Evolutionary conservation across 2,797 vertebrate genomes (phyloP), one percentile per base, ranked within the genome.

Genomic region (Dipus sagitta): DNA sequence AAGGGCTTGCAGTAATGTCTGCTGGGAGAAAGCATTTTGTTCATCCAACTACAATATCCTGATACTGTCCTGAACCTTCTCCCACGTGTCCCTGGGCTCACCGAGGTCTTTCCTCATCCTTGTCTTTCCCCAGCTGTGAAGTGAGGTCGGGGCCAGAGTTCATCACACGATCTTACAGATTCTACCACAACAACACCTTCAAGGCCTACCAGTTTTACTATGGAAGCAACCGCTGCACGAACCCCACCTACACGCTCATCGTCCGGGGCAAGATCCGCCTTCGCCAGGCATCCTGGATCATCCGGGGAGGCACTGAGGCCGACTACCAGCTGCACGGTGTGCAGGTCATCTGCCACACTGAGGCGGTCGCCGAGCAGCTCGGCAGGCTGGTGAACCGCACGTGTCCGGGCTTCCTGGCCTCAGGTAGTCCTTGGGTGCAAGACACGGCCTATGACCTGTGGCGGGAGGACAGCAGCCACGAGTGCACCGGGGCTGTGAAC

Each of bases 171-270:
- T 99, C 99, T 62, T 99, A 99, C 97, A 98, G 97, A 58, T 99
- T 99, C 98, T 99, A 98, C 97, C 96, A 98, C 97, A 99, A 99
- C 96, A 99, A 99, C 94, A 99, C 99, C 0, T 99, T 99, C 98
- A 99, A 99, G 97, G 99, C 99, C 42, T 99, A 99, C 93, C 99
- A 99, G 98, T 99, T 99, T 97, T 99, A 99, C 92, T 99, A 99
- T 0, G 98, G 99, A 2, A 99, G 99, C 98, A 99, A 99, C 96
- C 99, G 99, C 97, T 99, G 99, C 98, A 99, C 99, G n/a, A 98
- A 97, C 71, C 99, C 99, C 91, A 98, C 98, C 91, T 99, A 99
- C 97, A 99, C 99, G 0, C 98, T 99, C 90, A 98, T 99, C 54
- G 98, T 99, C 84, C 98, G 98, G 0, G 99, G 99, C 54, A 99